These are phyloP conservation scores for Stenurella melanura DNA, from an alignment of 2,888 invertebrate genomes.

Conservation along the genomic window DNA sequence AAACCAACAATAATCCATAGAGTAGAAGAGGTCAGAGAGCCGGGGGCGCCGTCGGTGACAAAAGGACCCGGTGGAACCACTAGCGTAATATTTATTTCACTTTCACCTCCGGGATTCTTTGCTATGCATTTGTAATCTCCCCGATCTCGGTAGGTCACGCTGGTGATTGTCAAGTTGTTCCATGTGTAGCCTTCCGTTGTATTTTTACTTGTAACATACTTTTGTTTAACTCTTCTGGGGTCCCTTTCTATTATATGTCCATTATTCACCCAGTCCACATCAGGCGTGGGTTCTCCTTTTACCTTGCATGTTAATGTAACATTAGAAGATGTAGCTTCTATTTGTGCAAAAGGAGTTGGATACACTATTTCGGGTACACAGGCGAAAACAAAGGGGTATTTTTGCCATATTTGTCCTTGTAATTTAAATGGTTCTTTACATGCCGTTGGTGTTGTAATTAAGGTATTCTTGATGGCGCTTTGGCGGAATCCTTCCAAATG, in stretches of 20 bases:
- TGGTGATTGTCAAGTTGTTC: slow-evolving; percentile 78
- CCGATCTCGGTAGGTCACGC: slow-evolving; percentile 73
- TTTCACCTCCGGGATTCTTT: slow-evolving; percentile 87
- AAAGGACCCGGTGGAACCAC: slow-evolving; percentile 64
- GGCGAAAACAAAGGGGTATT: slow-evolving; percentile 86
- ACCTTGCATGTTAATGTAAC: slow-evolving; percentile 84
- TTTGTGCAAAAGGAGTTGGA: slow-evolving; percentile 77
- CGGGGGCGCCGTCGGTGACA: slow-evolving; percentile 56
- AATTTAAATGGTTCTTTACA: slow-evolving; percentile 83
- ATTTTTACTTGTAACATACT: slow-evolving; percentile 71
- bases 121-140: slow-evolving; percentile 83
- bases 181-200: slow-evolving; percentile 70
- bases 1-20: slow-evolving; percentile 73
- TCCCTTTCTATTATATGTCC: slow-evolving; percentile 78
- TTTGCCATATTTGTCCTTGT: slow-evolving; percentile 83
- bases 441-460: slow-evolving; percentile 84
- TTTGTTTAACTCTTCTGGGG: slow-evolving; percentile 71
- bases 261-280: slow-evolving; percentile 84
- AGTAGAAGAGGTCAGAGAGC: slow-evolving; percentile 69
- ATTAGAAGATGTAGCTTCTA: slow-evolving; percentile 79
- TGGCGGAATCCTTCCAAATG: slow-evolving; percentile 86
- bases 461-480: slow-evolving; percentile 82
- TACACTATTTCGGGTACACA: slow-evolving; percentile 86
- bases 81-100: slow-evolving; percentile 84
- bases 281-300: slow-evolving; percentile 84